Percentiles rank a stretch among this genome's conserved stretches.
Evolutionary conservation across 2,797 vertebrate species (phyloP).

Genomic region (Esox masquinongy): DNA sequence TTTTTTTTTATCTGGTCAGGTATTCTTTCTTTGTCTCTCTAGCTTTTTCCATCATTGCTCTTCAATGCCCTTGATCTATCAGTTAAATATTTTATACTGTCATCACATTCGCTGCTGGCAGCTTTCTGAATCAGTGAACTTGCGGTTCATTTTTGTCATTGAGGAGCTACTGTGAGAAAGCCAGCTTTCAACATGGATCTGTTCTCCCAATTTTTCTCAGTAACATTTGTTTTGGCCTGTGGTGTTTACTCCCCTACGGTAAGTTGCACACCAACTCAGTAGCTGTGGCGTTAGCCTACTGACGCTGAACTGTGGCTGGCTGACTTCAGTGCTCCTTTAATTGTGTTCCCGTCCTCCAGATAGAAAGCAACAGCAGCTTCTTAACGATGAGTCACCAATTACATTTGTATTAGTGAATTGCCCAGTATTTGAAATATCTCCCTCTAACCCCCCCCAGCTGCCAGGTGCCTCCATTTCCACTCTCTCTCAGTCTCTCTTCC

Average conservation of each 20-base stretch:
- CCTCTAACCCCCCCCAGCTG: neutral
- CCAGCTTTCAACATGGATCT: neutral
- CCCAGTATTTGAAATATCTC: neutral
- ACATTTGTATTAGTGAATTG: neutral
- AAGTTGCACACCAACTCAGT: neutral
- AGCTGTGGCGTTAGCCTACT: neutral
- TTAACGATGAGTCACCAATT: neutral
- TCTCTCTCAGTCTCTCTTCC: slow-evolving; percentile 25
- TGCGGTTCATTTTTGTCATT: neutral
- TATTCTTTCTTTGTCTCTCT: neutral
- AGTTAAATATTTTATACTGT: neutral
- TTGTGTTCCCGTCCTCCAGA: neutral
- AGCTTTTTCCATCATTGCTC: neutral
- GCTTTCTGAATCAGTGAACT: neutral
- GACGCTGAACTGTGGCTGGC: neutral
- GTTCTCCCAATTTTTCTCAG: neutral
- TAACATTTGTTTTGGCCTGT: neutral
- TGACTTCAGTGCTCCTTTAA: neutral
- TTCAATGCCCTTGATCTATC: too few relatives aligned
- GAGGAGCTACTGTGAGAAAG: too few relatives aligned
- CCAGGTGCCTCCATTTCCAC: slow-evolving; percentile 14
- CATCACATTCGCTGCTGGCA: neutral
- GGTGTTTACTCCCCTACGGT: neutral
- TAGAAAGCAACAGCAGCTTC: neutral
- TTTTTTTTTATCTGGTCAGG: too few relatives aligned